Percentiles rank a stretch among this genome's conserved stretches.
phyloP scores from a whole-genome alignment of 2,113 vertebrate species.

The Ceratotherium simum region DNA sequence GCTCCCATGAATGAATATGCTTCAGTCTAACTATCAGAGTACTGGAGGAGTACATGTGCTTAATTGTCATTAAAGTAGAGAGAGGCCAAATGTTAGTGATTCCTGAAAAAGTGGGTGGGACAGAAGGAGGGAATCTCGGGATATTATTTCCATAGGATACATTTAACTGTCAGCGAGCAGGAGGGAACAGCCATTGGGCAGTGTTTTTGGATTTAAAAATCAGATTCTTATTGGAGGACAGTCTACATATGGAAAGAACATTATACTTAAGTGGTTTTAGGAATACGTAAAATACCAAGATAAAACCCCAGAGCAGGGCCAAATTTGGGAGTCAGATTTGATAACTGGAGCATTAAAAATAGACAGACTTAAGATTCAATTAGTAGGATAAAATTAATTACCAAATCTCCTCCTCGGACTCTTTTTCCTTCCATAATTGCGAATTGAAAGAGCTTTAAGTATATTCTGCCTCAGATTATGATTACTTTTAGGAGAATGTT shows the following conservation, averaged over 20 bases:
- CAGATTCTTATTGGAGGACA: not conserved
- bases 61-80: not conserved
- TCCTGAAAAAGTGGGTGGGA: not conserved
- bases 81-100: not conserved
- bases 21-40: not conserved
- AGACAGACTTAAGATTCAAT: not conserved
- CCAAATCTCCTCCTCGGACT: not conserved
- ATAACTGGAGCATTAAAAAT: not conserved
- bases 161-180: not conserved
- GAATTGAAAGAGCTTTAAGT: not conserved
- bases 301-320: not conserved
- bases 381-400: not conserved
- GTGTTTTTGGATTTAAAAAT: not conserved
- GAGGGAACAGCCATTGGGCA: not conserved
- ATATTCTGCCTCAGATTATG: not conserved
- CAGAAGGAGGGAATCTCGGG: not conserved
- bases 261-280: slow-evolving; percentile 25
- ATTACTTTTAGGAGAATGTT: not conserved
- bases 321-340: slow-evolving; percentile 52
- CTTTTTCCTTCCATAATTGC: not conserved
- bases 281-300: not conserved
- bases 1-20: not conserved
- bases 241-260: slow-evolving; percentile 31
- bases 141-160: not conserved
- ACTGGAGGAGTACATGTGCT: not conserved